These are phyloP conservation scores for Dinoponera quadriceps DNA, from an alignment of 1,140 invertebrate species.

Conservation along the genomic window DNA sequence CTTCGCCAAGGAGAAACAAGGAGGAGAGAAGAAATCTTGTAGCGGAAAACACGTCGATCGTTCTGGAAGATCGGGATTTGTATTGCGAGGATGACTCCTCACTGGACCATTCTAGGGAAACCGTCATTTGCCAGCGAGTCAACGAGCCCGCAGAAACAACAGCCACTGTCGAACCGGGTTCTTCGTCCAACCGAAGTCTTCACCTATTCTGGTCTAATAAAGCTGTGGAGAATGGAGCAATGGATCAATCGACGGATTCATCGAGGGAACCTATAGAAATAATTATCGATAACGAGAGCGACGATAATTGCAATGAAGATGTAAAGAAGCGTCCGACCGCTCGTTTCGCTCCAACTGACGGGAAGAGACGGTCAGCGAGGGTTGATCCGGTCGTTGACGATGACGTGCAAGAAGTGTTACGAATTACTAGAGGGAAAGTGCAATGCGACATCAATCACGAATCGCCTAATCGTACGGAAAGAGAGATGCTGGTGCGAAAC, in stretches of 20 bases:
- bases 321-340: not conserved
- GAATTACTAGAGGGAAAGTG: slow-evolving; percentile 53
- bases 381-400: slow-evolving; percentile 31
- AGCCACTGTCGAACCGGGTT: not conserved
- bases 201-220: not conserved
- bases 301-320: slow-evolving; percentile 4
- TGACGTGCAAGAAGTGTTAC: slow-evolving; percentile 70
- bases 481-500: slow-evolving; percentile 56
- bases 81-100: not conserved
- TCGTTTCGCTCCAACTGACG: not conserved
- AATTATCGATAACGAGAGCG: not conserved
- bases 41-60: no score
- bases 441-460: slow-evolving; percentile 67
- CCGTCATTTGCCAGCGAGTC: not conserved
- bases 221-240: not conserved
- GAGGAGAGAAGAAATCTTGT: not conserved
- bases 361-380: not conserved
- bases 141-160: not conserved
- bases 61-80: no score
- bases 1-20: not conserved
- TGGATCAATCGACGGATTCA: not conserved
- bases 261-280: not conserved
- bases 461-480: slow-evolving; percentile 67
- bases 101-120: not conserved
- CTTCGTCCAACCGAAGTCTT: not conserved